These are phyloP conservation scores for Pectinophora gossypiella DNA, from an alignment of 1,140 invertebrate species.

Conservation along the genomic window DNA sequence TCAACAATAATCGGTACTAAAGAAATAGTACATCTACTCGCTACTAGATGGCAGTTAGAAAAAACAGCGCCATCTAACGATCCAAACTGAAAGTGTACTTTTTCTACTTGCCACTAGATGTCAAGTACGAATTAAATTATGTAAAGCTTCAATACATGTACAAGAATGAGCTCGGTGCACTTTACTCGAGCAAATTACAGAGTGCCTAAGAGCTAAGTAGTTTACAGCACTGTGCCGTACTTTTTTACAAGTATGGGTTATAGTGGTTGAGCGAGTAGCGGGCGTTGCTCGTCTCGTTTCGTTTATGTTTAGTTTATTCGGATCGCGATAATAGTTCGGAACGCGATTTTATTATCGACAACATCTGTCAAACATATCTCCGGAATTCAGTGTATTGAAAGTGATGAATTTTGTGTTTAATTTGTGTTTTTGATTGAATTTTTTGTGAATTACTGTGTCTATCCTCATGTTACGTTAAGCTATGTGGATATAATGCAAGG, in stretches of 20 bases:
- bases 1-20: too few species aligned
- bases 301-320: conserved; percentile 21
- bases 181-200: background rate
- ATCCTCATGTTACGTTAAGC: conserved; percentile 32
- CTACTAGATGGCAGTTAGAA: background rate
- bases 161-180: background rate
- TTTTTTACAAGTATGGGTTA: background rate
- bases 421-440: conserved; percentile 24
- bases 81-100: background rate
- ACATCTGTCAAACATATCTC: conserved; percentile 46
- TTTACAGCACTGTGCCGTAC: background rate
- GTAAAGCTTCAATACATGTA: background rate
- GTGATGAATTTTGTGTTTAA: conserved; percentile 33
- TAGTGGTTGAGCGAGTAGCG: conserved; percentile 8
- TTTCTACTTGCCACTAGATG: conserved; percentile 6
- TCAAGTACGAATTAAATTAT: background rate
- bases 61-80: background rate
- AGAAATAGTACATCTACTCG: background rate
- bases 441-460: conserved; percentile 30
- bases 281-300: conserved; percentile 19
- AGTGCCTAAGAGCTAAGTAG: background rate
- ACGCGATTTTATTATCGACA: conserved; percentile 27
- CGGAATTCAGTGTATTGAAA: conserved; percentile 31
- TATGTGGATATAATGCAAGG: conserved; percentile 49
- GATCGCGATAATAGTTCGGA: conserved; percentile 21